Percentiles rank a stretch among this genome's conserved stretches.
phyloP scores from a whole-genome alignment of 2,888 invertebrate genomes.

The Parochlus steinenii region DNA sequence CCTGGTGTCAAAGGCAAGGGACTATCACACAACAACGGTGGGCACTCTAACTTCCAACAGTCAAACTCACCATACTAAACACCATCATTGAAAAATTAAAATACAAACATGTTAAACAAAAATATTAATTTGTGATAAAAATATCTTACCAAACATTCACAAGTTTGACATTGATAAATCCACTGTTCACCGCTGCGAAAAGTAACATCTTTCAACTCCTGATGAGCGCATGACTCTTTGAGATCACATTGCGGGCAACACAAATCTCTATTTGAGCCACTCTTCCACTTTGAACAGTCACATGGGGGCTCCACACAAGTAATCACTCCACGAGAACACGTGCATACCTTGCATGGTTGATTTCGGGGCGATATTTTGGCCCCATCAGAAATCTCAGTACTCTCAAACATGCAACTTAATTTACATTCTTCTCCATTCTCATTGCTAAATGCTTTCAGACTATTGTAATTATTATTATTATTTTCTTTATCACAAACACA shows the following conservation, averaged over 20 bases:
- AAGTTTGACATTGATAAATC: constrained; percentile 83
- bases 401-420: constrained; percentile 56
- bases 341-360: constrained; percentile 34
- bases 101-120: too few species aligned
- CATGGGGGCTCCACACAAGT: constrained; percentile 51
- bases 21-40: constrained; percentile 45
- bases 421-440: constrained; percentile 1
- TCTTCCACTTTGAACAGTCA: constrained; percentile 36
- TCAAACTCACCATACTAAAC: constrained; percentile 66
- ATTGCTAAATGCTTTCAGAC: constrained; percentile 4
- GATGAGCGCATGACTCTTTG: constrained; percentile 57
- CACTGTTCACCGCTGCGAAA: constrained; percentile 72
- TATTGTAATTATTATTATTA: constrained; percentile 12
- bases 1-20: constrained; percentile 40
- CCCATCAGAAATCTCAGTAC: constrained; percentile 42
- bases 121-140: too few species aligned
- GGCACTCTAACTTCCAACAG: constrained; percentile 78
- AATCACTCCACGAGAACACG: constrained; percentile 41
- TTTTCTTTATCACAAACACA: constrained; percentile 47
- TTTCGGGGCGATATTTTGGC: constrained; percentile 33
- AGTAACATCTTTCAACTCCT: constrained; percentile 56
- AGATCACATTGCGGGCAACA: constrained; percentile 75
- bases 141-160: constrained; percentile 65
- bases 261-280: constrained; percentile 34
- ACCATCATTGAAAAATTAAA: constrained; percentile 8